These are phyloP conservation scores for Arothron firmamentum DNA, from an alignment of 2,113 vertebrate species.

Conservation along the genomic window DNA sequence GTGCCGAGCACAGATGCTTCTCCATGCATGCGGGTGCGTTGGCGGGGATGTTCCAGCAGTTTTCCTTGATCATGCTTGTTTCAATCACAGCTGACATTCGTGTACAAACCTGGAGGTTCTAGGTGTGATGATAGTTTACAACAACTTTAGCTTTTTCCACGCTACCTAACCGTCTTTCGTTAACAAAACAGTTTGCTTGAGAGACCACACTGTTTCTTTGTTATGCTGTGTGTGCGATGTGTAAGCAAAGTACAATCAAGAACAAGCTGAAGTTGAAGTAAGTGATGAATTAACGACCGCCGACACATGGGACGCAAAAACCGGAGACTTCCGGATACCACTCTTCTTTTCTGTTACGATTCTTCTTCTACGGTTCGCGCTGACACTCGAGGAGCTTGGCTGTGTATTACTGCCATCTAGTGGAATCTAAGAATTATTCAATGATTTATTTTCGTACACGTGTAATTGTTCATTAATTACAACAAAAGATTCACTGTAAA, in stretches of 20 bases:
- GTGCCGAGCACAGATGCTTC: constrained; percentile 82
- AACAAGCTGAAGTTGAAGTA: neutral
- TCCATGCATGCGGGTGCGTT: constrained; percentile 94
- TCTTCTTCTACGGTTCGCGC: neutral
- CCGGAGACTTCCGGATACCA: constrained; percentile 51
- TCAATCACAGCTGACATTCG: constrained; percentile 56
- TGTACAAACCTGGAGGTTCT: neutral
- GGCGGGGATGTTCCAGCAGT: constrained; percentile 84
- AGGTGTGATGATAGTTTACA: neutral
- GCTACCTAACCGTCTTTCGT: constrained; percentile 4
- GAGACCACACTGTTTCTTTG: neutral
- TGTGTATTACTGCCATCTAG: neutral
- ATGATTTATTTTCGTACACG: neutral
- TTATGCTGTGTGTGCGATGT: neutral
- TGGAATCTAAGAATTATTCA: neutral
- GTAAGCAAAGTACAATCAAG: too few species aligned
- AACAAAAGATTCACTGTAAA: too few species aligned
- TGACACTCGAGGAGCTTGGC: neutral
- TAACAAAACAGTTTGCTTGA: neutral
- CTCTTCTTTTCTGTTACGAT: neutral
- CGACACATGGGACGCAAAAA: constrained; percentile 38
- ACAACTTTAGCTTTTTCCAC: constrained; percentile 1
- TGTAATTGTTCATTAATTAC: too few species aligned
- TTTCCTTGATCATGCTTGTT: constrained; percentile 74
- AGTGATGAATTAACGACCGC: constrained; percentile 35